A percentile compares a stretch with the other conserved stretches of the same genome.
Conservation (phyloP, 1,140 invertebrate genomes). For the Ladona fulva region DNA sequence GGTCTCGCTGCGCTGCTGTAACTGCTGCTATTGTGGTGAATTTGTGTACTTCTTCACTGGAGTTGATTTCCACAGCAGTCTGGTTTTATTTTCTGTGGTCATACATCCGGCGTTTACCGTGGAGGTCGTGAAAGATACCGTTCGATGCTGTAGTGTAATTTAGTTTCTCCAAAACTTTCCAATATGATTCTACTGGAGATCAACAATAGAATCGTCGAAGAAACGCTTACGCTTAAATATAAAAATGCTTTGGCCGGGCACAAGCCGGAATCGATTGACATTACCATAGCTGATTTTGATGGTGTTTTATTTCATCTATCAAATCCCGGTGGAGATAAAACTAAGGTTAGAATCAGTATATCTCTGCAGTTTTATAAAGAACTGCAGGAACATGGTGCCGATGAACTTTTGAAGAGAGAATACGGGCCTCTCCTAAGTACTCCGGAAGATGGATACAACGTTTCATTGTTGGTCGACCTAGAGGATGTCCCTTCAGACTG, state of each 20-base stretch:
- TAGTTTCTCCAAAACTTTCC: slow-evolving; percentile 18
- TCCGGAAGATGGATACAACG: slow-evolving; percentile 91
- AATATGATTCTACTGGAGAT: slow-evolving; percentile 97
- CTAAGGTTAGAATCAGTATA: slow-evolving; percentile 96
- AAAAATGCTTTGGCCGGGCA: slow-evolving; percentile 89
- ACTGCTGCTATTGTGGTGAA: too few relatives aligned
- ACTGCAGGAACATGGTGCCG: slow-evolving; percentile 94
- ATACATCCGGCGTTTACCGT: neutral
- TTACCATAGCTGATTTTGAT: slow-evolving; percentile 95
- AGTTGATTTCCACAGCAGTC: too few relatives aligned
- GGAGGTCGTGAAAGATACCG: neutral
- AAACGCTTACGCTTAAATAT: slow-evolving; percentile 89
- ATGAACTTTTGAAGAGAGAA: slow-evolving; percentile 87
- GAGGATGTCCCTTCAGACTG: slow-evolving; percentile 86
- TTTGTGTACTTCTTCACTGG: too few relatives aligned
- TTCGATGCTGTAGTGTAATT: slow-evolving; percentile 22
- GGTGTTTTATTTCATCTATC: slow-evolving; percentile 98
- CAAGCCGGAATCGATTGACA: slow-evolving; percentile 91
- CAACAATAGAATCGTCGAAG: slow-evolving; percentile 96
- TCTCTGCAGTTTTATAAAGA: slow-evolving; percentile 98
- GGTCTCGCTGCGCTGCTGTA: too few relatives aligned
- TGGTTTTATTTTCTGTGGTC: neutral
- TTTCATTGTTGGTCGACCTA: slow-evolving; percentile 87
- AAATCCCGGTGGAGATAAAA: slow-evolving; percentile 91
- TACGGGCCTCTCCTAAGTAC: slow-evolving; percentile 75